Base-by-base conservation (phyloP, 2,797 vertebrate genomes). In the Pangasius macronema region DNA sequence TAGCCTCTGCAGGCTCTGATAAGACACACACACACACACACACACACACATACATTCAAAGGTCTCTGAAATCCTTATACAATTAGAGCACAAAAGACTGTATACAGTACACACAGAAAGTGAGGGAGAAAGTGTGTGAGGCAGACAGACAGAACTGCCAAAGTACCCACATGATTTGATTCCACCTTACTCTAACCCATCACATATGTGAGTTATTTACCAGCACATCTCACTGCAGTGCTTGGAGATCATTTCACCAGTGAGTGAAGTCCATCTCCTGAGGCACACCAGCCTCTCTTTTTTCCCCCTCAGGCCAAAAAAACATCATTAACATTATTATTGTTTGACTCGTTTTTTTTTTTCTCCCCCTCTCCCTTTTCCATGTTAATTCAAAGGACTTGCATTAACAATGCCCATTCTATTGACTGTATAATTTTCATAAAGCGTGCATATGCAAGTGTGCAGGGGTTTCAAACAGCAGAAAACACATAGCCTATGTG, bases 351-450 rank as follows among this genome's bases (percentile, higher is more conserved):
- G n/a, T 42, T 42, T 88, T 79, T 87, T 89, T 86, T 87, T 85
- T 53, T 57, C 70, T 30, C 76, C 82, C 82, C 91, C 79, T 55
- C 70, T 30, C 22, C 85, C 57, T 55, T 88, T 80, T 84, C 85
- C 79, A 90, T 30, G 90, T 82, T 94, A 94, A 95, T 94, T 95
- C 95, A 94, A 94, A 94, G 92, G 93, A 94, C 92, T 93, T 94
- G 92, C 94, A 95, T 95, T 95, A 94, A 95, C 95, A 95, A 67
- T 95, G 94, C 93, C 93, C 90, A 92, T 94, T 95, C 94, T 93
- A 94, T 94, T 94, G 94, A 93, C 94, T 94, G 93, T 94, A 95
- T 95, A 92, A 95, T 95, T 95, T 95, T 94, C 94, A 93, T 95
- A 94, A 89, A 92, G 92, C 92, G 90, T 90, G 91, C 94, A 95